These are phyloP conservation scores for Sphaeridia pumilis DNA, from an alignment of 2,888 invertebrate species.

Conservation along the genomic window DNA sequence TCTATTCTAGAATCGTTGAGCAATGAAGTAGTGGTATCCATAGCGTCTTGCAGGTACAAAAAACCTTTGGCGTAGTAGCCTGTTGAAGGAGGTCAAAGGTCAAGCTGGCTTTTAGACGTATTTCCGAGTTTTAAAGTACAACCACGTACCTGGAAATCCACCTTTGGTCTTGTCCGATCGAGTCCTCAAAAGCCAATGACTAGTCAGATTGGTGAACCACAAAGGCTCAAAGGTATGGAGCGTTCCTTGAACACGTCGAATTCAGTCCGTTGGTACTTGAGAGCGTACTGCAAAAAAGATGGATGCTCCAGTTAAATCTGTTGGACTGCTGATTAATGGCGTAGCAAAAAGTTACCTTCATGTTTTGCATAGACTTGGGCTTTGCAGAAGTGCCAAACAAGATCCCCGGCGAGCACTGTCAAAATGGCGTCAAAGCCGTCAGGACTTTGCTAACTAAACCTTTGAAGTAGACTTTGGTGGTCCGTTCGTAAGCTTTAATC, in stretches of 20 bases:
- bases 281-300: conserved; percentile 3
- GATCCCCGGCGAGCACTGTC: conserved; percentile 16
- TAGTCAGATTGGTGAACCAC: conserved; percentile 60
- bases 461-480: neutral
- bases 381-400: conserved; percentile 22
- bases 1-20: neutral
- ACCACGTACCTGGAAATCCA: conserved; percentile 47
- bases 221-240: conserved; percentile 28
- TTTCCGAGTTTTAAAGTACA: neutral
- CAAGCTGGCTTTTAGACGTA: neutral
- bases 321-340: neutral
- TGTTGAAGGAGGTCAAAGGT: neutral
- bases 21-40: conserved; percentile 42
- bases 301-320: neutral
- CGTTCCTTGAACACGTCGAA: conserved; percentile 32
- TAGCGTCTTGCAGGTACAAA: conserved; percentile 50
- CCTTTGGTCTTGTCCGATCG: conserved; percentile 46
- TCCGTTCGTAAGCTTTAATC: conserved; percentile 11
- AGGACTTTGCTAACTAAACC: neutral
- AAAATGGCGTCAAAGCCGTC: conserved; percentile 17
- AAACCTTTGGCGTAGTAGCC: conserved; percentile 49
- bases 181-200: conserved; percentile 54
- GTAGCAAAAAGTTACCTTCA: neutral
- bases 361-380: conserved; percentile 16
- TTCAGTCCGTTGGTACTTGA: conserved; percentile 29